phyloP scores from a whole-genome alignment of 2,113 vertebrate species.

The Daubentonia madagascariensis region DNA sequence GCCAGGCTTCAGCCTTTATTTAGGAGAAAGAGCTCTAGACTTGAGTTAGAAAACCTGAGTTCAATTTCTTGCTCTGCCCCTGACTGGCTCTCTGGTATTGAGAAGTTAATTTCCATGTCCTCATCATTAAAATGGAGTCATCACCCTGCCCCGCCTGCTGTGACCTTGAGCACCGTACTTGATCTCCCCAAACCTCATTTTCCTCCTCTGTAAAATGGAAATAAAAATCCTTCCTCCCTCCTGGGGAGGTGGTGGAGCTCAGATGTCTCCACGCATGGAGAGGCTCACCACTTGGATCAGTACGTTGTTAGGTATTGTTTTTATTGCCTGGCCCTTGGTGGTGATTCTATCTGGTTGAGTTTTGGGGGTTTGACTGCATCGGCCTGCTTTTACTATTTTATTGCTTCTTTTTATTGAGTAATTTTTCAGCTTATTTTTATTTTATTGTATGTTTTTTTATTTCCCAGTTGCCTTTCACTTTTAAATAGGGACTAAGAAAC shows the following conservation, averaged over 20 bases:
- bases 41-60: not conserved
- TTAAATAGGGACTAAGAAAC: slow-evolving; percentile 33
- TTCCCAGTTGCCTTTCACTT: slow-evolving; percentile 56
- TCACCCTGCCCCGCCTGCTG: not conserved
- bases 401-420: slow-evolving; percentile 64
- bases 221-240: not conserved
- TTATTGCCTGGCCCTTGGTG: slow-evolving; percentile 41
- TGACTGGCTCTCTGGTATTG: not conserved
- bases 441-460: slow-evolving; percentile 67
- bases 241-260: not conserved
- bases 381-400: slow-evolving; percentile 49
- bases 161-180: not conserved
- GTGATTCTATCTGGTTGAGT: slow-evolving; percentile 39
- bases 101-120: not conserved
- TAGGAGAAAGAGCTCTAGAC: not conserved
- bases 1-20: not conserved
- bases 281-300: not conserved
- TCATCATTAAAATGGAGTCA: not conserved
- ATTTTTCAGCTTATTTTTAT: slow-evolving; percentile 65
- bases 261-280: not conserved
- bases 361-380: slow-evolving; percentile 10
- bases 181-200: not conserved
- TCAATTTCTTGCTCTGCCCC: not conserved
- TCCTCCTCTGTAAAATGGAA: not conserved
- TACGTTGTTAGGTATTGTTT: not conserved